phyloP scores from a whole-genome alignment of 2,113 vertebrate genomes.

The Protobothrops mucrosquamatus region DNA sequence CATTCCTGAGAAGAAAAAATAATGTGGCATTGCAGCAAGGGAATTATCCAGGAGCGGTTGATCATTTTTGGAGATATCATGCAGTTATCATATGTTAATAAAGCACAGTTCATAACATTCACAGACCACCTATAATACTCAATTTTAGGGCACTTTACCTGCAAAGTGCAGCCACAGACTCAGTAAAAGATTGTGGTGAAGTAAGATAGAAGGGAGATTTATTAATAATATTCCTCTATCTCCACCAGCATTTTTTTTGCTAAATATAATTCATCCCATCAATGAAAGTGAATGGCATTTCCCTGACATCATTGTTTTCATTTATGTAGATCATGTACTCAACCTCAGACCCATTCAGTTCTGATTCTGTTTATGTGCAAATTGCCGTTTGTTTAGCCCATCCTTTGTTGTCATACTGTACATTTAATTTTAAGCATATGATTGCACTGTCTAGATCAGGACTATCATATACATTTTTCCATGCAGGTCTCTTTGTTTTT shows the following conservation, averaged over 20 bases:
- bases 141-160: neutral
- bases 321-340: neutral
- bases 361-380: neutral
- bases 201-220: neutral
- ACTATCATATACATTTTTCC: neutral
- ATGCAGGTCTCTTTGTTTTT: neutral
- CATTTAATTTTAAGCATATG: neutral
- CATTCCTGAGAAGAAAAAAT: constrained; percentile 38
- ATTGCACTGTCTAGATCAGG: neutral
- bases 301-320: neutral
- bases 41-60: neutral
- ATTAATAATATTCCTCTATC: neutral
- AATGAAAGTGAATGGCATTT: neutral
- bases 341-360: neutral
- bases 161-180: neutral
- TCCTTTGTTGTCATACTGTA: neutral
- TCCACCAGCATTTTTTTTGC: neutral
- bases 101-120: neutral
- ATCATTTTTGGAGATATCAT: neutral
- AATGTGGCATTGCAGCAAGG: neutral
- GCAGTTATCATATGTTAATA: neutral
- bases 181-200: neutral
- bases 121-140: no score
- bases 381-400: neutral
- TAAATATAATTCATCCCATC: neutral